Percentiles rank a stretch among this genome's conserved stretches.
phyloP scores from a whole-genome alignment of 1,140 invertebrate genomes.

The Tetramorium alpestre region DNA sequence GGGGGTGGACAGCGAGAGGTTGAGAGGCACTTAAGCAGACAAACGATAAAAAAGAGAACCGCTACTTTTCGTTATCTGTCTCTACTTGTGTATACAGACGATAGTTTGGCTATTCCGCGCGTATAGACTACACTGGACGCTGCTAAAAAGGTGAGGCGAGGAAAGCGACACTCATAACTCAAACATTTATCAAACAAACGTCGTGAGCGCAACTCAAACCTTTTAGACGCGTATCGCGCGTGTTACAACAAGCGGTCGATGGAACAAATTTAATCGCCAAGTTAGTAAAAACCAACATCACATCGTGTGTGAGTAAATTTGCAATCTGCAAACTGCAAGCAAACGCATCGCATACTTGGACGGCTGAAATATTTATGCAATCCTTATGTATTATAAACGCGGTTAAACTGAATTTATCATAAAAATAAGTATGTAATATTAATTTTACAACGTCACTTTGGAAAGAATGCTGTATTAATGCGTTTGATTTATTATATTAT shows the following conservation, averaged over 20 bases:
- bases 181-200: conserved; percentile 50
- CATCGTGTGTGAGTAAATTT: conserved; percentile 31
- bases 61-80: conserved; percentile 7
- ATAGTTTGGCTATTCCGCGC: conserved; percentile 1
- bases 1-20: background rate
- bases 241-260: background rate
- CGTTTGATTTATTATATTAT: background rate
- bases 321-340: conserved; percentile 33
- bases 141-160: conserved; percentile 34
- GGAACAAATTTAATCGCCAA: background rate
- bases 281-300: conserved; percentile 39
- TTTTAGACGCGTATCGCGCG: background rate
- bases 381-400: background rate
- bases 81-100: background rate
- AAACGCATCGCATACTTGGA: background rate
- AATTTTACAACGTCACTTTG: background rate
- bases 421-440: background rate
- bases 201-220: background rate
- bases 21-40: background rate
- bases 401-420: background rate
- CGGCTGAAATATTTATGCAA: background rate
- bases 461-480: background rate
- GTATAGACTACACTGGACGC: conserved; percentile 1
- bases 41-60: conserved; percentile 15
- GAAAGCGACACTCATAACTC: conserved; percentile 39